Base-by-base conservation (phyloP, 1,140 invertebrate species). In the Drosophila nigromelanica region DNA sequence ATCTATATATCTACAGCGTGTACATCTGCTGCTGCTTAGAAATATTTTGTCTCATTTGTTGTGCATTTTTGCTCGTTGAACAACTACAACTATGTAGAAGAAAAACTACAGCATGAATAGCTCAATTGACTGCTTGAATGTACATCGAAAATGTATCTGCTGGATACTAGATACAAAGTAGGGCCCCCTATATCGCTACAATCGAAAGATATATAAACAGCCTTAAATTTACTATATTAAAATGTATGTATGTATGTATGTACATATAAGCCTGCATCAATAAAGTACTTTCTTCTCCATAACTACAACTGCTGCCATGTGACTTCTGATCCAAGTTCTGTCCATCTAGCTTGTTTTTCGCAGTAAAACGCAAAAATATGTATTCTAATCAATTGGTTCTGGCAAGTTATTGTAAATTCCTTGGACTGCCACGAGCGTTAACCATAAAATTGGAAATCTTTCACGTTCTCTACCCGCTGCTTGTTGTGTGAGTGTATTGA, bases 371-470 rank as follows among this genome's bases (percentile, higher is more conserved):
- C 43, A 51, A 33, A 61, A 59, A 64, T 50, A 10, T 61, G 33
- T 40, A 68, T 66, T 62, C 39, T 12, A 87, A 76, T 79, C 81
- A 87, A 85, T 85, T 80, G 78, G 81, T 66, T 81, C 80, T 72
- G 59, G 80, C 42, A 51, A 60, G 45, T 58, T 64, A 63, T 55
- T 68, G 24, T 48, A 76, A 69, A 89, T 83, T 89, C 76, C 76
- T 58, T 51, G 48, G 68, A 61, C 79, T 89, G 82, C 85, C 83
- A 83, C 80, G 79, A 89, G 83, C 83, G 80, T 63, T 83, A 73
- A 80, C 76, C 85, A 89, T 89, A 89, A 89, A 89, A 82, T 89
- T 79, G 52, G 60, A 89, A 83, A 89, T 89, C 76, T 89, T 89
- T 80, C 83, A 89, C 81, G 85, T 83, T 89, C 66, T 69, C 45